Conservation (phyloP, 2,888 invertebrate species). For the Andricus quercusramuli region DNA sequence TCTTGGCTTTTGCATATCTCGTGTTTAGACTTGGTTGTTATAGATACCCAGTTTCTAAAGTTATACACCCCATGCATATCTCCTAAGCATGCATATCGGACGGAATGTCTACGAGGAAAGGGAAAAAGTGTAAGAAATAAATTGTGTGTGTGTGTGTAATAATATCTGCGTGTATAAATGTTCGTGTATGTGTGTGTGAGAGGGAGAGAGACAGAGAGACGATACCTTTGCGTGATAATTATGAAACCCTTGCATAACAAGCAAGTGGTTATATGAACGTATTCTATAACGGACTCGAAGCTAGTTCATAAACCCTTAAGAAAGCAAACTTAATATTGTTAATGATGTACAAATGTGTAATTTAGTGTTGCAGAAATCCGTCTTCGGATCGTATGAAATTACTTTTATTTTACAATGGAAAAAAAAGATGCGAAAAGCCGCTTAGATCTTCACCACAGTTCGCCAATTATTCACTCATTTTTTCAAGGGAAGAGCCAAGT, state of each 20-base stretch:
- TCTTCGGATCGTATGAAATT: conserved; percentile 40
- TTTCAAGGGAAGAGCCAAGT: not conserved
- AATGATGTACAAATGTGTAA: conserved; percentile 71
- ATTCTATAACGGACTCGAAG: conserved; percentile 46
- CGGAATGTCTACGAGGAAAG: conserved; percentile 42
- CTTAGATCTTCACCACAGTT: conserved; percentile 53
- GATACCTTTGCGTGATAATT: conserved; percentile 35
- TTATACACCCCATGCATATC: conserved; percentile 31
- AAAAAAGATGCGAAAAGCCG: conserved; percentile 45
- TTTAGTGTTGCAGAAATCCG: conserved; percentile 64
- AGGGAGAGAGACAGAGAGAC: conserved; percentile 21
- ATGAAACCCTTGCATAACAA: conserved; percentile 25
- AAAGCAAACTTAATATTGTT: conserved; percentile 54
- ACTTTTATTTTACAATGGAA: conserved; percentile 41
- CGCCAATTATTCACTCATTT: conserved; percentile 54
- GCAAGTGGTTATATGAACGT: conserved; percentile 41
- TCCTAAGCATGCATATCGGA: conserved; percentile 34
- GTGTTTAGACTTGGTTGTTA: conserved; percentile 17
- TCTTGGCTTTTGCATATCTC: conserved; percentile 38
- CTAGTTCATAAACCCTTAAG: conserved; percentile 53
- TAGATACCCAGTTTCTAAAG: conserved; percentile 24
- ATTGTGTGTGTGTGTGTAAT: not conserved
- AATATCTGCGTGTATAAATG: not conserved
- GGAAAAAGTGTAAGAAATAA: conserved; percentile 44
- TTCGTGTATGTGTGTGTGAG: conserved; percentile 42